Evolutionary conservation across 2,113 vertebrate genomes (phyloP).

Genomic region (Pleuronectes platessa): DNA sequence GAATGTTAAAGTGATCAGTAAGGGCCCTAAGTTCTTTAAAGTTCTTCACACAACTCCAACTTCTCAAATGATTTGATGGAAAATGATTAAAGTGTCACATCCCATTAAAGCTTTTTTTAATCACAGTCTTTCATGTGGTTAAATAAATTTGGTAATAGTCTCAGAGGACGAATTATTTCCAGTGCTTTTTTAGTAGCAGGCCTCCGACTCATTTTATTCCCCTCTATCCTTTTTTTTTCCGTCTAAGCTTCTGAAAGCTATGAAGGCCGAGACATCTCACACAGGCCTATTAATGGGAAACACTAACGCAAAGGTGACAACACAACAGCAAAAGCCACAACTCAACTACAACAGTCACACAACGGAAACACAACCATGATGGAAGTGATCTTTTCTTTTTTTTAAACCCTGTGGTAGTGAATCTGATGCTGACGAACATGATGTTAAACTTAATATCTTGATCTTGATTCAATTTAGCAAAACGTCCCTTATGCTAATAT

Average conservation of each 20-base stretch:
- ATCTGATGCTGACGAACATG: too few species aligned
- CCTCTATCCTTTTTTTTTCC: background rate
- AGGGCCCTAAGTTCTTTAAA: background rate
- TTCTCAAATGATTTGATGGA: conserved; percentile 7
- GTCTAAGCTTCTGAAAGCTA: conserved; percentile 13
- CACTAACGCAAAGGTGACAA: background rate
- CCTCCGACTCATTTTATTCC: background rate
- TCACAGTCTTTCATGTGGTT: background rate
- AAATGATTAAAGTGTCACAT: conserved; percentile 16
- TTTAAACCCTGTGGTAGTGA: too few species aligned
- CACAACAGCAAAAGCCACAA: too few species aligned
- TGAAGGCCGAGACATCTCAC: background rate
- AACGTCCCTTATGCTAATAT: too few species aligned
- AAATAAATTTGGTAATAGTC: conserved; percentile 5
- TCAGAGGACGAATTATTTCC: background rate
- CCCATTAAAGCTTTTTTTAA: conserved; percentile 24
- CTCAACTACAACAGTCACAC: too few species aligned
- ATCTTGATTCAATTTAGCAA: too few species aligned
- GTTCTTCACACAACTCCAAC: background rate
- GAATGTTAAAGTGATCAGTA: background rate
- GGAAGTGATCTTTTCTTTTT: too few species aligned
- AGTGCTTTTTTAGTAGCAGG: background rate
- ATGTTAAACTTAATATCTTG: too few species aligned
- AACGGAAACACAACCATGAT: too few species aligned
- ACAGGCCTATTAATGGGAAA: background rate